Evolutionary conservation across 2,888 invertebrate genomes (phyloP), one percentile per base, ranked within the genome.

Genomic region (Pachydiplax longipennis): DNA sequence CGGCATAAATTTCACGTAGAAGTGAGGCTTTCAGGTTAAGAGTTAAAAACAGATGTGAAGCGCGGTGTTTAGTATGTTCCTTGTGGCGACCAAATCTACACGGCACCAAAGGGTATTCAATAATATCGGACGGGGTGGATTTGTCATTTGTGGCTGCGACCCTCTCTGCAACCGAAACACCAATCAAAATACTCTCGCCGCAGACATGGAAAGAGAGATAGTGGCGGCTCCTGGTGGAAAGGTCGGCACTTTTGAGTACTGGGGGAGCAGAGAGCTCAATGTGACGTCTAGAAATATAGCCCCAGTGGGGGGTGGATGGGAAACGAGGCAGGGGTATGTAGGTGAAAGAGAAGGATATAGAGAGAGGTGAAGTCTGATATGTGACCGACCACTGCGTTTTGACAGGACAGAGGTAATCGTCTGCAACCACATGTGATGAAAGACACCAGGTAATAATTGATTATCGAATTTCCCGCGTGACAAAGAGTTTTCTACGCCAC

Each of bases 101-200:
- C 12, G 73, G 73, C 31, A 31, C 73, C 25, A 73, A 73, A 31
- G 25, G 73, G 25, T 73, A 73, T 73, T 73, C 73, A 73, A 25
- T 73, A 73, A 73, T 73, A 73, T 73, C 4, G 12, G 65, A 65
- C 65, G 81, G 48, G 48, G 82, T n/a, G 82, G 82, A 82, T 82
- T 82, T 48, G 48, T 48, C 82, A 48, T 22, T 25, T 31, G 53
- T 81, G 73, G 8, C 25, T 73, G 81, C 53, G 82, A 82, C 53
- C 53, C n/a, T n/a, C 44, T 25, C 58, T 83, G 31, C 25, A 58
- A 83, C 53, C 18, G 83, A 83, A 83, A 31, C 53, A 58, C 83
- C 83, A 83, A 83, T 83, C 58, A 83, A 83, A 83, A 83, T 83
- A 83, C 25, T 83, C 83, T 58, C 83, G 83, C 53, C 53, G 31